A percentile compares a stretch with the other conserved stretches of the same genome.
These are phyloP conservation scores for Ageneiosus marmoratus DNA, from an alignment of 2,113 vertebrate species.

Conservation along the genomic window DNA sequence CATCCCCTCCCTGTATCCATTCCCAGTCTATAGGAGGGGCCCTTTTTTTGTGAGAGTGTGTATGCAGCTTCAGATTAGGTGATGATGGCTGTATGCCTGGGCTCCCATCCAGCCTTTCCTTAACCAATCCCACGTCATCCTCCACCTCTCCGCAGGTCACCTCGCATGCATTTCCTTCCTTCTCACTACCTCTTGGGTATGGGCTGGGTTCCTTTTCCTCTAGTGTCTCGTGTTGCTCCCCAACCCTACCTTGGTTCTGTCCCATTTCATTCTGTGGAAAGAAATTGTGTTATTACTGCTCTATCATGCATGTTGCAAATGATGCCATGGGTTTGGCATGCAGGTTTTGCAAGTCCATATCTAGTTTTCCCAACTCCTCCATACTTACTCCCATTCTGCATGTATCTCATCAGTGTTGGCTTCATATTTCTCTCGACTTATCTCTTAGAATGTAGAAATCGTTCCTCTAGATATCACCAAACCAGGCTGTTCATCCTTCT, in stretches of 20 bases:
- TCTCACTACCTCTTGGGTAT: constrained; percentile 54
- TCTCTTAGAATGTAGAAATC: constrained; percentile 4
- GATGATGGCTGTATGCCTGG: constrained; percentile 61
- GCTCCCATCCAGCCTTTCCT: constrained; percentile 53
- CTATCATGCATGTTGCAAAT: constrained; percentile 31
- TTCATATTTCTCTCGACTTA: neutral
- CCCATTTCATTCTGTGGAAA: constrained; percentile 74
- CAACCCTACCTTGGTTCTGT: constrained; percentile 72
- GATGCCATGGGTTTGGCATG: constrained; percentile 53
- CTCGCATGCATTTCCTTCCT: constrained; percentile 58
- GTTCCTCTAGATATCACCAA: neutral
- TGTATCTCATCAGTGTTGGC: neutral
- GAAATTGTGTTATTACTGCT: constrained; percentile 46
- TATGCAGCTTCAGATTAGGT: constrained; percentile 64
- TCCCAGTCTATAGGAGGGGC: constrained; percentile 58
- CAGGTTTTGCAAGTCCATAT: constrained; percentile 40
- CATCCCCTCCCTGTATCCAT: constrained; percentile 66
- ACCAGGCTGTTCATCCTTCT: neutral
- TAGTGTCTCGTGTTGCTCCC: constrained; percentile 50
- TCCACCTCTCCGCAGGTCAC: constrained; percentile 48
- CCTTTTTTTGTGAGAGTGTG: constrained; percentile 49
- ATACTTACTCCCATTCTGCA: constrained; percentile 30
- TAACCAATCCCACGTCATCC: constrained; percentile 53
- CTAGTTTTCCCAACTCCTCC: constrained; percentile 37
- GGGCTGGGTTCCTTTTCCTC: constrained; percentile 50